Evolutionary conservation across 2,113 vertebrate genomes (phyloP).

Genomic region (Herpailurus yagouaroundi): DNA sequence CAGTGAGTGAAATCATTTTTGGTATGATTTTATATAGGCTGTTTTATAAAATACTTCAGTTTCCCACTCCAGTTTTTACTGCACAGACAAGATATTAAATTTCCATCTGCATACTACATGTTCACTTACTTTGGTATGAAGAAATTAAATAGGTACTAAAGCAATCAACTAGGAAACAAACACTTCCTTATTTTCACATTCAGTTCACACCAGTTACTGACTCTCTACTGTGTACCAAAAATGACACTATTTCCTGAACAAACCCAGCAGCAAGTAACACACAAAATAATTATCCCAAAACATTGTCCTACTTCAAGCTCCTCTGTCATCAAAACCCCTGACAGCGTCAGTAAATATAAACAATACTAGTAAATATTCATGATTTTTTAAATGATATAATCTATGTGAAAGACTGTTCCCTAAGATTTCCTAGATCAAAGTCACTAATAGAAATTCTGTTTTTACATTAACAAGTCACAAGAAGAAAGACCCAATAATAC

Average conservation of each 20-base stretch:
- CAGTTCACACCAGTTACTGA: neutral
- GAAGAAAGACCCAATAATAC: neutral
- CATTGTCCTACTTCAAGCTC: neutral
- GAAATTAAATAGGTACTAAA: constrained; percentile 42
- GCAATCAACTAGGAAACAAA: constrained; percentile 31
- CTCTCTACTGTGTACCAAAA: neutral
- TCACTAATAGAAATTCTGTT: constrained; percentile 20
- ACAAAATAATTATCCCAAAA: constrained; percentile 32
- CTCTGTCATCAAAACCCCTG: neutral
- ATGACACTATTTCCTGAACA: constrained; percentile 27
- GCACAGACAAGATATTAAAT: neutral
- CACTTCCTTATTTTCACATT: neutral
- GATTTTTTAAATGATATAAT: neutral
- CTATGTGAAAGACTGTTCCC: constrained; percentile 11
- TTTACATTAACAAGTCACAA: neutral
- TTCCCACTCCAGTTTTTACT: neutral
- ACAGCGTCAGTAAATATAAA: constrained; percentile 12
- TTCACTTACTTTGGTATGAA: neutral
- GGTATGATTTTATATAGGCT: neutral
- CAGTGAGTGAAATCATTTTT: neutral
- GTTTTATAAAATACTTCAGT: constrained; percentile 23
- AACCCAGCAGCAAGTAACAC: neutral
- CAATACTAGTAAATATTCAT: neutral
- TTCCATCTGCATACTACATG: neutral
- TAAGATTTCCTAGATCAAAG: constrained; percentile 41